Base-by-base conservation (phyloP, 2,113 vertebrate genomes). In the Scomber colias region DNA sequence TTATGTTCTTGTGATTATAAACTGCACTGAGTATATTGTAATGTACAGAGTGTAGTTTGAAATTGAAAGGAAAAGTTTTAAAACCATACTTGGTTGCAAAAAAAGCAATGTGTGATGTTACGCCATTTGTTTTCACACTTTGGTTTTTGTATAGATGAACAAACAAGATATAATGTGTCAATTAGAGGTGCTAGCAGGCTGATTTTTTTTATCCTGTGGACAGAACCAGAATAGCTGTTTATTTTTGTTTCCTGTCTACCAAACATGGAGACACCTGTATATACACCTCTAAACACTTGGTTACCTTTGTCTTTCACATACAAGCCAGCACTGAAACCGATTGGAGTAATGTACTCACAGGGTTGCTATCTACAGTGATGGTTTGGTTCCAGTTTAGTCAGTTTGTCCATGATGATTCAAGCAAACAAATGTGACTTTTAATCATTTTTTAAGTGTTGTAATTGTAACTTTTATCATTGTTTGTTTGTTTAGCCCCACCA, bases 401-500 rank as follows among this genome's bases (percentile, higher is more conserved):
- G 50, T 64, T 57, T 63, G 12, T 49, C 35, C 35, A 7, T 40
- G 35, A 40, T 40, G 35, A 9, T 40, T 40, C 35, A 40, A 40
- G 40, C 10, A 17, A 11, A 27, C 17, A 54, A 14, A 46, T 49
- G 15, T 71, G 59, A 56, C 11, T 31, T 40, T 8, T 40, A 9
- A 40, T 9, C 9, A 40, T 9, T 9, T 40, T 9, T 10, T 40
- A 40, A 7, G n/a, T 48, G 11, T 72, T 27, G 40, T 27, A 60
- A 57, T 35, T 24, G 1, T 27, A 24, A 46, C 11, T 12, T 59
- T 49, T 67, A 19, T 71, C n/a, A 3, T 48, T 67, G 27, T 11
- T 2, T 74, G 67, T 84, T 16, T 17, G 61, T 94, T 54, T 85
- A 99, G 98, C 87, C 95, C 97, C 70, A 96, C 97, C 60, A 99